Percentiles rank a stretch among this genome's conserved stretches.
Evolutionary conservation across 2,888 invertebrate genomes (phyloP).

Genomic region (Portevinia maculata): DNA sequence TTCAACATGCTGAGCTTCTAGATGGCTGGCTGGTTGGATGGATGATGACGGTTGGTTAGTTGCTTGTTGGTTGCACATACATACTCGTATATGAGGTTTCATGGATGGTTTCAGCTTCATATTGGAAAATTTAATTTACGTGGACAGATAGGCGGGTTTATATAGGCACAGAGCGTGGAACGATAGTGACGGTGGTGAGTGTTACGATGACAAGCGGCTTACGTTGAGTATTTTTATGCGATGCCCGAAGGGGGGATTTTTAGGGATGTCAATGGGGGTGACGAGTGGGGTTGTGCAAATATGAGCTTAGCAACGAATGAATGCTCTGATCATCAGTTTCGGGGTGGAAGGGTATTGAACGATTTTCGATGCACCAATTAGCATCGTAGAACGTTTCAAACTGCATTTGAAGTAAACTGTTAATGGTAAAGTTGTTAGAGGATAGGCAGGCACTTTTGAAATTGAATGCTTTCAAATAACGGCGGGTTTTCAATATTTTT

Average conservation of each 20-base stretch:
- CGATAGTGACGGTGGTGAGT: too few species aligned
- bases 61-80: conserved; percentile 38
- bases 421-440: neutral
- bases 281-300: conserved; percentile 21
- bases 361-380: conserved; percentile 3
- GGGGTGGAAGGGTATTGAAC: conserved; percentile 23
- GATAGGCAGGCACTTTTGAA: neutral
- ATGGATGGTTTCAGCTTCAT: conserved; percentile 53
- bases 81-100: conserved; percentile 47
- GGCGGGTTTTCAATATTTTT: too few species aligned
- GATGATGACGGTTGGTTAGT: conserved; percentile 61
- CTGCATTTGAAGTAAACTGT: neutral
- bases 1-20: conserved; percentile 49
- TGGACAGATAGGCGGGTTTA: conserved; percentile 10
- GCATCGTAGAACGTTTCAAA: neutral
- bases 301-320: conserved; percentile 42
- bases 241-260: neutral
- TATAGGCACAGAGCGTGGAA: neutral
- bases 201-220: conserved; percentile 38
- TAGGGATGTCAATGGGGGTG: conserved; percentile 5
- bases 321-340: conserved; percentile 17
- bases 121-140: conserved; percentile 46
- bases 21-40: conserved; percentile 36
- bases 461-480: neutral
- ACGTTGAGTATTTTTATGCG: conserved; percentile 6